These are phyloP conservation scores for honey bee (Apis mellifera) DNA, from an alignment of 1,140 invertebrate genomes.

Conservation along the genomic window Amel_HAv3.1 CM009933.2:6994501-6995000, in stretches of 20 bases:
- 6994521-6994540: conserved; percentile 45
- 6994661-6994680: conserved; percentile 69
- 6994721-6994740: conserved; percentile 63
- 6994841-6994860: background rate
- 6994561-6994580: background rate
- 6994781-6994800: conserved; percentile 54
- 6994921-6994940: conserved; percentile 7
- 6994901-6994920: conserved; percentile 21
- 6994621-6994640: conserved; percentile 71
- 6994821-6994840: background rate
- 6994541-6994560: conserved; percentile 20
- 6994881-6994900: background rate
- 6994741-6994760: conserved; percentile 63
- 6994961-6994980: background rate
- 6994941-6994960: background rate
- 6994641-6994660: conserved; percentile 75
- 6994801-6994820: conserved; percentile 54
- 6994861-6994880: conserved; percentile 2
- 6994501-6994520: background rate
- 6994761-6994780: conserved; percentile 54
- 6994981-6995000: background rate
- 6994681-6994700: conserved; percentile 23
- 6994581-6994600: too few relatives aligned
- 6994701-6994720: conserved; percentile 66
- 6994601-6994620: background rate